These are phyloP conservation scores for Heliconius eleuchia DNA, from an alignment of 1,140 invertebrate species.

Conservation along the genomic window DNA sequence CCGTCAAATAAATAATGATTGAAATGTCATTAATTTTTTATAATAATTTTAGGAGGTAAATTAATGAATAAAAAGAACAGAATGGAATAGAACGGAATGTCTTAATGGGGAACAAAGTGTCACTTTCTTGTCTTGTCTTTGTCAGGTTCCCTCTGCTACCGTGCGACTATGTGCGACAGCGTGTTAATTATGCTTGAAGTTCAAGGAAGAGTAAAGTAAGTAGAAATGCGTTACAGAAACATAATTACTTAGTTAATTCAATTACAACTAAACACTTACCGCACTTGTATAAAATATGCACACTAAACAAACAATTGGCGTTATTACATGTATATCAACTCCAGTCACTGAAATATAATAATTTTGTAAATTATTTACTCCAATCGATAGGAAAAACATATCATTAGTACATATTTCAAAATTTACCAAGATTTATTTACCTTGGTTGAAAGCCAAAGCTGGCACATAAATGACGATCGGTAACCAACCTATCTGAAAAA, in stretches of 20 bases:
- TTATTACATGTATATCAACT: conserved; percentile 90
- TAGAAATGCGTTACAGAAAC: no score
- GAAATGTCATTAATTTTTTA: no score
- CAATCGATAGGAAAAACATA: neutral
- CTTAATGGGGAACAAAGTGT: no score
- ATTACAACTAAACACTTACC: conserved; percentile 81
- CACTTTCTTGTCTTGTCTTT: no score
- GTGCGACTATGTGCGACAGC: no score
- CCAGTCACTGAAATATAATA: conserved; percentile 87
- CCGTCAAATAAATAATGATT: no score
- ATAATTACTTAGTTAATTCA: neutral
- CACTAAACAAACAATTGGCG: conserved; percentile 91
- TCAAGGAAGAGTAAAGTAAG: neutral
- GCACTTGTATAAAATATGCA: conserved; percentile 96
- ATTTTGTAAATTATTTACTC: conserved; percentile 9
- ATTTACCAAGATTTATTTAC: conserved; percentile 62
- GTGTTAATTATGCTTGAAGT: neutral
- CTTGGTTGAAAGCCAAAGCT: conserved; percentile 89
- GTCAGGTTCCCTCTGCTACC: neutral
- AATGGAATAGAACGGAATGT: no score
- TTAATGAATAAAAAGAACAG: no score
- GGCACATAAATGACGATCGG: conserved; percentile 88
- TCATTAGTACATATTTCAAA: conserved; percentile 11
- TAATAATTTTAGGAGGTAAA: no score
- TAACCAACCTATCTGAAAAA: conserved; percentile 85